These are phyloP conservation scores for Eutolmus rufibarbis DNA, from an alignment of 2,888 invertebrate genomes.

Conservation along the genomic window DNA sequence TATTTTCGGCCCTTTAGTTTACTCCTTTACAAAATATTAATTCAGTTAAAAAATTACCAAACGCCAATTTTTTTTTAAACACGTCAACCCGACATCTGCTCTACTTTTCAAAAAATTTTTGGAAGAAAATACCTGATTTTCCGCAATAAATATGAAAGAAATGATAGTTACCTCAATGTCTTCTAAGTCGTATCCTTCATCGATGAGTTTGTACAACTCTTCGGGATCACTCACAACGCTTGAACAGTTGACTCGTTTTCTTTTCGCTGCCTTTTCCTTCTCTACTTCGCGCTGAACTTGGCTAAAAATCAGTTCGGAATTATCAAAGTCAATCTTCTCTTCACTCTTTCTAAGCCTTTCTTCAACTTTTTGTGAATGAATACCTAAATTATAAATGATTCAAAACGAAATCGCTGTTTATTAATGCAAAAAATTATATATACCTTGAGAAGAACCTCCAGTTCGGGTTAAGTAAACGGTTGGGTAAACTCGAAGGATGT, in stretches of 20 bases:
- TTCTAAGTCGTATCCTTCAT: slow-evolving; percentile 62
- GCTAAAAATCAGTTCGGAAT: slow-evolving; percentile 66
- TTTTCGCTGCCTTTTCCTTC: slow-evolving; percentile 48
- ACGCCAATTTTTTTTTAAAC: no score
- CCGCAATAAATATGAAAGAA: neutral
- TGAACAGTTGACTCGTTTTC: slow-evolving; percentile 33
- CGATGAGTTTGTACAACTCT: slow-evolving; percentile 52
- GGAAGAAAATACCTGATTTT: no score
- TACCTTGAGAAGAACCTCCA: neutral
- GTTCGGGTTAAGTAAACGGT: neutral
- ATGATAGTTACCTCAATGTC: slow-evolving; percentile 62
- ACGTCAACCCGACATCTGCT: no score
- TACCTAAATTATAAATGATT: neutral
- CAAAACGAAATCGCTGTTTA: neutral
- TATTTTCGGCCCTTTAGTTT: no score
- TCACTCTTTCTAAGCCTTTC: slow-evolving; percentile 58
- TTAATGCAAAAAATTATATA: neutral
- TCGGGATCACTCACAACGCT: slow-evolving; percentile 56
- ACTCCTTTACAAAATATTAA: no score
- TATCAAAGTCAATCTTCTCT: slow-evolving; percentile 62
- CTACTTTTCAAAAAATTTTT: no score
- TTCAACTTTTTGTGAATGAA: slow-evolving; percentile 61
- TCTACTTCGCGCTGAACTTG: slow-evolving; percentile 64
- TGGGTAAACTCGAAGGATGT: neutral
- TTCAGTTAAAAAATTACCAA: no score